Evolutionary conservation across 2,888 invertebrate species (phyloP).

Genomic region (Heliconius ethilla): DNA sequence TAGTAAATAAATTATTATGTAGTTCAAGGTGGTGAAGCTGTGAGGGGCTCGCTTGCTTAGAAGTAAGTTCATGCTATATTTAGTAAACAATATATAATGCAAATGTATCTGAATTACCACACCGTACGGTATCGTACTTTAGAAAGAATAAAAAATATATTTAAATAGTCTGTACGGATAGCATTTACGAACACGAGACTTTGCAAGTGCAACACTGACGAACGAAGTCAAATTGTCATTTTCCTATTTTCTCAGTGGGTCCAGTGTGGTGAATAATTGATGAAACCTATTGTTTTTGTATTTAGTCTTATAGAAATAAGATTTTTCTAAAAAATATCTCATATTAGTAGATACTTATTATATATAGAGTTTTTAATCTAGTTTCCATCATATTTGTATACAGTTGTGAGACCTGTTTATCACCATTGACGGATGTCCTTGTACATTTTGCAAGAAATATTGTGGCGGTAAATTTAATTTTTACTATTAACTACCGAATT

Average conservation of each 20-base stretch:
- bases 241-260: constrained; percentile 56
- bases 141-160: background rate
- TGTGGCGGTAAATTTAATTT: constrained; percentile 80
- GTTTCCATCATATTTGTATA: constrained; percentile 54
- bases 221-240: constrained; percentile 63
- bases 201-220: constrained; percentile 44
- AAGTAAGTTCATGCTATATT: background rate
- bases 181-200: constrained; percentile 24
- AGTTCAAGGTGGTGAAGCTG: too few relatives aligned
- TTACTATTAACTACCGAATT: constrained; percentile 53
- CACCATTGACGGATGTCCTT: constrained; percentile 80
- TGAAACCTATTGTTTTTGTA: constrained; percentile 52
- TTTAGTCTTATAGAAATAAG: constrained; percentile 45
- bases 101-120: background rate
- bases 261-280: constrained; percentile 48
- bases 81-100: background rate
- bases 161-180: constrained; percentile 14
- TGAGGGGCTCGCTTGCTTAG: too few relatives aligned
- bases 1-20: too few relatives aligned
- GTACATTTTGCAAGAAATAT: constrained; percentile 74
- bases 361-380: constrained; percentile 32
- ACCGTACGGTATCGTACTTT: background rate
- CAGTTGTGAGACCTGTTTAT: constrained; percentile 77
- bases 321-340: constrained; percentile 26
- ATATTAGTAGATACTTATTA: constrained; percentile 24